Evolutionary conservation across 2,797 vertebrate species (phyloP).

Genomic region (Anas georgica): DNA sequence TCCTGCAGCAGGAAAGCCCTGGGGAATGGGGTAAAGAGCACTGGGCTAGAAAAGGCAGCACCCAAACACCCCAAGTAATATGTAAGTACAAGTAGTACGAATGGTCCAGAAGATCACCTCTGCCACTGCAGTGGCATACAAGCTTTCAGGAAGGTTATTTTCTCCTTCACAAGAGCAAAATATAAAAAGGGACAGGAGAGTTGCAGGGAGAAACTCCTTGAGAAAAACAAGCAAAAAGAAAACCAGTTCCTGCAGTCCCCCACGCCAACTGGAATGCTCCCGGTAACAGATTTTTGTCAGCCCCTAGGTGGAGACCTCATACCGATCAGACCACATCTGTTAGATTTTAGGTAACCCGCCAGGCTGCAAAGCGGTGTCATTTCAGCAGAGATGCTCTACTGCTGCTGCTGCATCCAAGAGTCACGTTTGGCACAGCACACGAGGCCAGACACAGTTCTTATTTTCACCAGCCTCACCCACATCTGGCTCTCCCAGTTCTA

Average conservation of each 20-base stretch:
- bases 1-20: neutral
- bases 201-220: neutral
- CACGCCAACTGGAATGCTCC: rapidly evolving
- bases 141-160: neutral
- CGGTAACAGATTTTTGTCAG: neutral
- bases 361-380: neutral
- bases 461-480: neutral
- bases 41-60: neutral
- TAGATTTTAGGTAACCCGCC: neutral
- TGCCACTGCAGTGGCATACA: neutral
- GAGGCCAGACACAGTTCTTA: neutral
- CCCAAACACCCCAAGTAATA: neutral
- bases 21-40: neutral
- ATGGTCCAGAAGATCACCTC: neutral
- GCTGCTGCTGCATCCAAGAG: neutral
- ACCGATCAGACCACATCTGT: too few species aligned
- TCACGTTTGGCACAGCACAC: neutral
- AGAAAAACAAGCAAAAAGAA: neutral
- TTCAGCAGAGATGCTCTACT: neutral
- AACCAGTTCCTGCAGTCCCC: neutral
- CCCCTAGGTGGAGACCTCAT: neutral
- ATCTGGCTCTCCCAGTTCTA: neutral
- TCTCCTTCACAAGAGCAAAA: neutral
- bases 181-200: neutral
- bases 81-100: neutral